Percentiles rank a stretch among this genome's conserved stretches.
Evolutionary conservation across 1,140 invertebrate genomes (phyloP).

Genomic region (Drosophila arawakana): DNA sequence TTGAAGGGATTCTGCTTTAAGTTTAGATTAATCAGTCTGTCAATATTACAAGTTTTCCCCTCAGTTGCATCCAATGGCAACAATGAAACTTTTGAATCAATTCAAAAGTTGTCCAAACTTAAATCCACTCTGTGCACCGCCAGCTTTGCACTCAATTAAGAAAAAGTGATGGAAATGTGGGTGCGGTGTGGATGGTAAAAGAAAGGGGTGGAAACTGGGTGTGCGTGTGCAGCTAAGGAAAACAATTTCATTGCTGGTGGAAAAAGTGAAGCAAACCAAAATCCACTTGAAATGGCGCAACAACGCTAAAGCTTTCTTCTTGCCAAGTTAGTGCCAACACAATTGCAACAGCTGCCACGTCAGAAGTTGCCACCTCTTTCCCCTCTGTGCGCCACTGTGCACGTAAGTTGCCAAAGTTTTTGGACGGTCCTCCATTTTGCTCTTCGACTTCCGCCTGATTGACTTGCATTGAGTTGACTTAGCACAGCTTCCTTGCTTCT

Average conservation of each 20-base stretch:
- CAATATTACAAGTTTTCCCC: constrained; percentile 52
- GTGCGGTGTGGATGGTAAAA: neutral
- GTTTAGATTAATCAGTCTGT: constrained; percentile 46
- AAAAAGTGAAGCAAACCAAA: constrained; percentile 67
- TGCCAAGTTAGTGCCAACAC: constrained; percentile 75
- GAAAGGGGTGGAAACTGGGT: neutral
- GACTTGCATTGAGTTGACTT: constrained; percentile 81
- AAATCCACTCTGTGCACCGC: constrained; percentile 67
- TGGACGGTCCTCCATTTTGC: constrained; percentile 44
- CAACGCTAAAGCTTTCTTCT: constrained; percentile 21
- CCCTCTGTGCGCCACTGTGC: neutral
- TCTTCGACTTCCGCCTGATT: constrained; percentile 75
- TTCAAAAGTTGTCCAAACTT: constrained; percentile 79
- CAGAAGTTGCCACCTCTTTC: constrained; percentile 69
- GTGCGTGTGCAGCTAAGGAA: constrained; percentile 64
- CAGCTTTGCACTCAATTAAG: constrained; percentile 81
- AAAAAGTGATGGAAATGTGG: constrained; percentile 40
- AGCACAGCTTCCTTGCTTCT: constrained; percentile 57
- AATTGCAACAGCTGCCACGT: constrained; percentile 79
- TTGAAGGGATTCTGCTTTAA: neutral
- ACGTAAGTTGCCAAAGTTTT: constrained; percentile 73
- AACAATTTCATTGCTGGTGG: constrained; percentile 64
- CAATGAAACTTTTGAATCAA: constrained; percentile 82
- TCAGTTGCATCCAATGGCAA: constrained; percentile 51
- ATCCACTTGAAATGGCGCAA: constrained; percentile 64